phyloP scores from a whole-genome alignment of 1,140 invertebrate genomes.

The Rhopalosiphum padi region DNA sequence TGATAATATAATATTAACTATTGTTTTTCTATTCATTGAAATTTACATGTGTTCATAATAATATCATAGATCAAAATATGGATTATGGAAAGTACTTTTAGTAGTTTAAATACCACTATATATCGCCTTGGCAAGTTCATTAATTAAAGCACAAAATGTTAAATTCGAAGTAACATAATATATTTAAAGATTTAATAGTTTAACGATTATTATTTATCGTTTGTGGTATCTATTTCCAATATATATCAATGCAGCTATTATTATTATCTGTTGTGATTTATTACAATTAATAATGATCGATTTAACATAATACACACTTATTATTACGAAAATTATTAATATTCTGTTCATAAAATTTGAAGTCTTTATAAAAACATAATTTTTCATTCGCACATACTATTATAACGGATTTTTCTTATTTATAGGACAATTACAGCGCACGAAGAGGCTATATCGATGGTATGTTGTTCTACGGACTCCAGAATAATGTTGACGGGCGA shows the following conservation, averaged over 20 bases:
- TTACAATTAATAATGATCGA: no score
- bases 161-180: background rate
- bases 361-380: background rate
- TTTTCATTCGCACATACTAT: background rate
- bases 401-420: background rate
- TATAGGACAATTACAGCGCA: constrained; percentile 40
- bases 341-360: background rate
- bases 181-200: background rate
- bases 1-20: background rate
- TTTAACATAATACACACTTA: no score
- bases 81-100: no score
- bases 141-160: background rate
- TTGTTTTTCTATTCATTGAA: background rate
- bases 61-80: background rate
- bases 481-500: constrained; percentile 59
- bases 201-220: no score
- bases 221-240: no score
- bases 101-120: background rate
- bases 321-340: background rate
- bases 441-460: constrained; percentile 60
- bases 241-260: no score
- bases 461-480: constrained; percentile 60
- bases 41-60: background rate
- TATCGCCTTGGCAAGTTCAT: background rate
- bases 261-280: no score